Evolutionary conservation across 2,888 invertebrate genomes (phyloP).

Genomic region (Carcina quercana): DNA sequence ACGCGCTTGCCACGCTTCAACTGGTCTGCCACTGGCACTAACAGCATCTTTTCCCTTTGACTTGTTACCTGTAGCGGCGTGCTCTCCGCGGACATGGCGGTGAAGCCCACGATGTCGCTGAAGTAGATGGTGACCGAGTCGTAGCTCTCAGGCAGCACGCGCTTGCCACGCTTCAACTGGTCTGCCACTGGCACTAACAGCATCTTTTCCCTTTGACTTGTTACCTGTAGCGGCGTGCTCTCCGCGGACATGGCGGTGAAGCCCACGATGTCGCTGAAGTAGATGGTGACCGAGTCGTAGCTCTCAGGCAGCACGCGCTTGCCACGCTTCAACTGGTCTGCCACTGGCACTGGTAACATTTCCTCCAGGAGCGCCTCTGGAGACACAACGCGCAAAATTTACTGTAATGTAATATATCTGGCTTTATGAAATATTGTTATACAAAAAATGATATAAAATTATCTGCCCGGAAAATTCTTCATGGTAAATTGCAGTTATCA

Average conservation of each 20-base stretch:
- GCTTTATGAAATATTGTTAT: no score
- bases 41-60: conserved; percentile 89
- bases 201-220: conserved; percentile 85
- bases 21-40: conserved; percentile 93
- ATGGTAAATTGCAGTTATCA: no score
- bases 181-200: conserved; percentile 93
- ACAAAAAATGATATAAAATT: no score
- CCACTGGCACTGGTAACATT: conserved; percentile 93
- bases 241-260: conserved; percentile 95
- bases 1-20: conserved; percentile 92
- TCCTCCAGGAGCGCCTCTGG: conserved; percentile 88
- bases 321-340: conserved; percentile 92
- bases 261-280: conserved; percentile 96
- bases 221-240: conserved; percentile 89
- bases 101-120: conserved; percentile 96
- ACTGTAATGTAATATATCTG: no score
- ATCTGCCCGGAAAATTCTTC: no score
- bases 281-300: conserved; percentile 94
- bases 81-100: conserved; percentile 93
- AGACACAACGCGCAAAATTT: conserved; percentile 15
- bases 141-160: conserved; percentile 92
- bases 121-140: conserved; percentile 96
- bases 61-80: conserved; percentile 84
- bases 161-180: conserved; percentile 90
- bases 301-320: conserved; percentile 92